Evolutionary conservation across 92 coral and sea anemone genomes (phyloP).

Genomic region (Isaurus tuberculatus): DNA sequence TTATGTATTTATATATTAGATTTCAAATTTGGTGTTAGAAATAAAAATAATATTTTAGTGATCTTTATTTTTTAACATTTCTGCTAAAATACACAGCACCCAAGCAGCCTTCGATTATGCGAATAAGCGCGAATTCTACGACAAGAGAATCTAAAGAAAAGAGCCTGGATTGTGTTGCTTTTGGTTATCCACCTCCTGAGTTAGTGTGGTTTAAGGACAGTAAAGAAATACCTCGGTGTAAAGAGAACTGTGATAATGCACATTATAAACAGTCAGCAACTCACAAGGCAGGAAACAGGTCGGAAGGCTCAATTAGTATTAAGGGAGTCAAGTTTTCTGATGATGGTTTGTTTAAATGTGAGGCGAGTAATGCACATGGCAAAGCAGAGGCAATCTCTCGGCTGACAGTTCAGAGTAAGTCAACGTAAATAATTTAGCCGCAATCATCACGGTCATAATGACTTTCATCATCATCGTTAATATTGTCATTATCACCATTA

Average conservation of each 20-base stretch:
- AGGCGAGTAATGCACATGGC: background rate
- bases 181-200: conserved; percentile 25
- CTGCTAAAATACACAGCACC: conserved; percentile 4
- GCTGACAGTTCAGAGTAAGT: conserved; percentile 33
- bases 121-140: background rate
- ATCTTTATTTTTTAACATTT: background rate
- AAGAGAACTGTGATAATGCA: background rate
- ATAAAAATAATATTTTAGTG: background rate
- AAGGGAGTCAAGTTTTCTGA: conserved; percentile 10
- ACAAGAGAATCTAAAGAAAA: conserved; percentile 1
- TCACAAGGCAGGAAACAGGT: conserved; percentile 1
- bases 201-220: conserved; percentile 34
- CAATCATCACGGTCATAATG: no score
- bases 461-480: no score
- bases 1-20: no score
- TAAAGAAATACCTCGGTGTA: background rate
- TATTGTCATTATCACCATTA: no score
- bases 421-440: no score
- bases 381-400: background rate
- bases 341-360: conserved; percentile 15
- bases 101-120: background rate
- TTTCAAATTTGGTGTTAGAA: no score
- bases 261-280: conserved; percentile 5
- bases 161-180: background rate
- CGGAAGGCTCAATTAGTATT: conserved; percentile 25